phyloP scores from a whole-genome alignment of 2,888 invertebrate species.

The Isoperla grammatica region DNA sequence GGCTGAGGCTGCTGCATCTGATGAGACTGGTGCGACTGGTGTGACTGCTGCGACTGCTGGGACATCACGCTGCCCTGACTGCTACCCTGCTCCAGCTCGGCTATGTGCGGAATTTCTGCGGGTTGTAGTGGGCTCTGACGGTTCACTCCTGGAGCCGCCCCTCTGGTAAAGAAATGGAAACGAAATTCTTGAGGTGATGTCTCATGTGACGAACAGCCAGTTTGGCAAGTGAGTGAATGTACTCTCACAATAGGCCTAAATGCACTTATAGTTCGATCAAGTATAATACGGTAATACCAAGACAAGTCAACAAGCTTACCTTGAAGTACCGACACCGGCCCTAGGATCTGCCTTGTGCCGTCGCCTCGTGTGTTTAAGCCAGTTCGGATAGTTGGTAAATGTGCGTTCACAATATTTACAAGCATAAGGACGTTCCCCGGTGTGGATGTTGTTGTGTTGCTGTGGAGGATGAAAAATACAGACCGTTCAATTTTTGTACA shows the following conservation, averaged over 20 bases:
- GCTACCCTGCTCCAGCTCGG: too few relatives aligned
- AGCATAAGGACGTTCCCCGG: constrained; percentile 50
- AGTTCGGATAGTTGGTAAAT: constrained; percentile 54
- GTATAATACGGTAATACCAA: too few relatives aligned
- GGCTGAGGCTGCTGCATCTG: neutral
- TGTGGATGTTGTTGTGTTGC: constrained; percentile 55
- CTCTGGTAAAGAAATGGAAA: neutral
- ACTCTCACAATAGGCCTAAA: too few relatives aligned
- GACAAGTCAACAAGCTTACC: neutral
- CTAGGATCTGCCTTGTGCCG: constrained; percentile 43
- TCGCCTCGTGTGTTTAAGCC: constrained; percentile 53
- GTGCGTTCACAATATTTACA: constrained; percentile 52
- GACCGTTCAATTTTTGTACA: neutral
- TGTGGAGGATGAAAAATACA: constrained; percentile 28
- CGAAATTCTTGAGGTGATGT: neutral
- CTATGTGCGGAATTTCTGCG: too few relatives aligned
- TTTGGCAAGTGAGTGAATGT: too few relatives aligned
- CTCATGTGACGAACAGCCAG: too few relatives aligned
- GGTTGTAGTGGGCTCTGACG: too few relatives aligned
- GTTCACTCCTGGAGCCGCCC: too few relatives aligned
- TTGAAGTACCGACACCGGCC: neutral
- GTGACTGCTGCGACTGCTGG: neutral
- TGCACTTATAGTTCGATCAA: too few relatives aligned
- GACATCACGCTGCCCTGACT: too few relatives aligned
- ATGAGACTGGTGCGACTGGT: neutral